Conservation (phyloP, 2,797 vertebrate species). For the Pseudomugil tenellus region DNA sequence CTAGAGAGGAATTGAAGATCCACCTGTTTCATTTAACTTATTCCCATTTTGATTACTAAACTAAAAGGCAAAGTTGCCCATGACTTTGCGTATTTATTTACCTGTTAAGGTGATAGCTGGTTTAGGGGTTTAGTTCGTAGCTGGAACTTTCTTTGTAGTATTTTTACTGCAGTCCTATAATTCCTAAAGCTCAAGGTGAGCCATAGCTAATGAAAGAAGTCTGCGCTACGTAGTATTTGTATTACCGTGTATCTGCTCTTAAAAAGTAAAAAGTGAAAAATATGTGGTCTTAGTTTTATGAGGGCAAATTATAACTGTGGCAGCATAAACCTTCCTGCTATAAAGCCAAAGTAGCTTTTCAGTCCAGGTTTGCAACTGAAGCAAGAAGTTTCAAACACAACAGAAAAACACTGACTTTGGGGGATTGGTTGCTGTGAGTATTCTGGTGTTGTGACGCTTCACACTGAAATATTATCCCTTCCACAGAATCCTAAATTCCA, state of each 20-base stretch:
- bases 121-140: not conserved
- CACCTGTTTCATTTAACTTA: not conserved
- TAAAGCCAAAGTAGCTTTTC: not conserved
- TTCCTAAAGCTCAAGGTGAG: not conserved
- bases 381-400: not conserved
- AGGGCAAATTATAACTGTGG: not conserved
- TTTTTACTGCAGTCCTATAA: not conserved
- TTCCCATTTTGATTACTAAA: not conserved
- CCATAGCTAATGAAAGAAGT: not conserved
- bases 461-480: conserved; percentile 44
- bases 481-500: conserved; percentile 98
- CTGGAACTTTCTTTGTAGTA: not conserved
- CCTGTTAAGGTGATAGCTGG: not conserved
- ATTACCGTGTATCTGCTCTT: not conserved
- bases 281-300: not conserved
- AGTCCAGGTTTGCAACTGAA: not conserved
- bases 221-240: not conserved
- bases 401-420: not conserved
- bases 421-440: not conserved
- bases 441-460: not conserved
- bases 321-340: not conserved
- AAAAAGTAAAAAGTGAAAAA: accelerated
- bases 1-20: not conserved
- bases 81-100: not conserved
- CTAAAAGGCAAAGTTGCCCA: not conserved